Evolutionary conservation across 2,888 invertebrate species (phyloP).

Genomic region (Netelia inedita): DNA sequence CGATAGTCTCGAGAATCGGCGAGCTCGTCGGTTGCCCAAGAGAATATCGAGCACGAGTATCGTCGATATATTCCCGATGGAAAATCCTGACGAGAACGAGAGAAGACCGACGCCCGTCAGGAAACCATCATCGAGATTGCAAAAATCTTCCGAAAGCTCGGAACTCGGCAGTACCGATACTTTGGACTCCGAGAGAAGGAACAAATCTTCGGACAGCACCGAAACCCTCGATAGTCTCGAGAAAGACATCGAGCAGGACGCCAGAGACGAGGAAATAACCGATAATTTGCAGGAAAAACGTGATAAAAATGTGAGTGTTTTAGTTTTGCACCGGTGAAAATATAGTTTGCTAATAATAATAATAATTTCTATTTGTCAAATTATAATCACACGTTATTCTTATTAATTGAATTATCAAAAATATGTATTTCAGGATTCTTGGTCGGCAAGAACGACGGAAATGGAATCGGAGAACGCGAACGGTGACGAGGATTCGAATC

Average conservation of each 20-base stretch:
- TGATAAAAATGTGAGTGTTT: slow-evolving; percentile 78
- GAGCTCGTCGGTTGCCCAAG: slow-evolving; percentile 77
- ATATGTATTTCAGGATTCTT: slow-evolving; percentile 75
- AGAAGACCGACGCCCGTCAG: slow-evolving; percentile 72
- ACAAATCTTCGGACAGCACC: slow-evolving; percentile 82
- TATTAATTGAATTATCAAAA: not conserved
- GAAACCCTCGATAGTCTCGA: slow-evolving; percentile 83
- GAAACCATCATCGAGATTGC: slow-evolving; percentile 78
- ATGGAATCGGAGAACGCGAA: slow-evolving; percentile 77
- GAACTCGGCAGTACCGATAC: slow-evolving; percentile 83
- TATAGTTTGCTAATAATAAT: not conserved
- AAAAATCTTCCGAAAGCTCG: slow-evolving; percentile 83
- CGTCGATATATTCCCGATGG: slow-evolving; percentile 74
- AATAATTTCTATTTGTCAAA: too few species aligned
- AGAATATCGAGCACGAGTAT: slow-evolving; percentile 78
- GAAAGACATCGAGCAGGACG: slow-evolving; percentile 80
- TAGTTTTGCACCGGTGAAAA: not conserved
- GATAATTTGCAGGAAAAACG: slow-evolving; percentile 77
- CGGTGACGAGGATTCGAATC: slow-evolving; percentile 76
- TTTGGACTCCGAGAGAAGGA: slow-evolving; percentile 81
- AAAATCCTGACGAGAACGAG: slow-evolving; percentile 72
- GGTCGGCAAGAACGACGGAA: slow-evolving; percentile 75
- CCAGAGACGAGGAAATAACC: slow-evolving; percentile 77
- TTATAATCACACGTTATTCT: too few species aligned
- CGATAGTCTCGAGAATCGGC: slow-evolving; percentile 79